Base-by-base conservation (phyloP, 2,113 vertebrate species). In the Lycaon pictus region DNA sequence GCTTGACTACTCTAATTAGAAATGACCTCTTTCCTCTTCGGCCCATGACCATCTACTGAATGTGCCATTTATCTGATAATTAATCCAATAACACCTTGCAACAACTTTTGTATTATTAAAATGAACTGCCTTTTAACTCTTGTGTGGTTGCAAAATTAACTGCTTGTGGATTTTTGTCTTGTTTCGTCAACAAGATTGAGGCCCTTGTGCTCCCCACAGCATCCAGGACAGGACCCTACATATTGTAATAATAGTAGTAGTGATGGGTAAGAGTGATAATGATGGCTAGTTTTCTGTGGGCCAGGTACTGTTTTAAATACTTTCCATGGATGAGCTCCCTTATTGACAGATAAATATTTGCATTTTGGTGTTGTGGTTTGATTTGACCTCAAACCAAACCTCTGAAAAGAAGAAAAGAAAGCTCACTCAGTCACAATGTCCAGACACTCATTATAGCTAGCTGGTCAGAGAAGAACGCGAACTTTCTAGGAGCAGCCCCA, bases 351-450 rank as follows among this genome's bases (percentile, higher is more conserved):
- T 83, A 67, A n/a, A 11, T 85, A 13, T 71, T 60, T 84, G 74
- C 93, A 27, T 62, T 65, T 90, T 16, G 7, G 10, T 71, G 11
- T 58, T 25, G 1, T 32, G n/a, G 55, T 4, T 80, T 19, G 95
- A 63, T 88, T 53, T 87, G 67, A 67, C n/a, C n/a, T 85, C 37
- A 90, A 23, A 69, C 27, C 62, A 67, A 96, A 58, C n/a, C 37
- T 94, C 86, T n/a, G 7, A 93, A 85, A 48, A 48, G 15, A 13
- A 8, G 0, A 56, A 76, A 80, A 69, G 58, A 77, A 58, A 85
- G 25, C 8, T 55, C 51, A 48, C 58, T 9, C 43, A 15, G 27
- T 67, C 62, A n/a, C 9, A 15, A 51, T 35, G 63, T 37, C 72
- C 27, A 77, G 65, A 29, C 13, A 67, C 1, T 90, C 22, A 79